Base-by-base conservation (phyloP, 92 coral and sea anemone genomes). In the Bergia puertoricense region DNA sequence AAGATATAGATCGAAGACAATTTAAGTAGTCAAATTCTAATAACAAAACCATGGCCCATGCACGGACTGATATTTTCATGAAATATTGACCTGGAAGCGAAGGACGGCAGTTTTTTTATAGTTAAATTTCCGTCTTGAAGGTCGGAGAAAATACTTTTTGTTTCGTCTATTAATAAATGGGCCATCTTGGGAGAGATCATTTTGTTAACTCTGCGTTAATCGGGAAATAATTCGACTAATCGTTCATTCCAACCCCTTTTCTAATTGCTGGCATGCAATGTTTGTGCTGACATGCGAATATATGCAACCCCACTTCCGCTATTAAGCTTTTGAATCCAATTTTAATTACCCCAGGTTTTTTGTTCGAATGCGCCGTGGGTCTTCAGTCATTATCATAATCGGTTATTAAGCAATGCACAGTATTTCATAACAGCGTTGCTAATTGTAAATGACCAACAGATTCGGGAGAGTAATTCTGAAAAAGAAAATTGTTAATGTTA, bases 211-310 rank as follows among this genome's bases (percentile, higher is more conserved):
- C 23, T 16, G 77, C 45, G 77, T 22, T 39, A 74, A 74, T 74
- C 45, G 51, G 36, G 36, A 40, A 40, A 76, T 76, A 76, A 42
- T 76, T 40, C 9, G 51, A 6, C 30, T 76, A 76, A 42, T 76
- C 80, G 46, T 45, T 76, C 51, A 40, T 39, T 41, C 80, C 80
- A 76, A 6, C 80, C 80, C 46, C 80, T 15, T 76, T 42, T 40
- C 14, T 62, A 16, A 62, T 62, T 22, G 30, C 30, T 22, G 69
- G 30, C 20, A 62, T 22, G 69, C 69, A 23, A 20, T 62, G 20
- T 62, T 62, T 23, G 4, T 62, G 16, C 59, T 54, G 59, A 54
- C 59, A 54, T 8, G 2, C 2, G 59, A 54, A 54, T 54, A 54
- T 54, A 15, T 1, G 16, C 15, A 8, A 54, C 59, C 14, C 59